These are phyloP conservation scores for Miniopterus natalensis DNA, from an alignment of 2,113 vertebrate species.

Conservation along the genomic window DNA sequence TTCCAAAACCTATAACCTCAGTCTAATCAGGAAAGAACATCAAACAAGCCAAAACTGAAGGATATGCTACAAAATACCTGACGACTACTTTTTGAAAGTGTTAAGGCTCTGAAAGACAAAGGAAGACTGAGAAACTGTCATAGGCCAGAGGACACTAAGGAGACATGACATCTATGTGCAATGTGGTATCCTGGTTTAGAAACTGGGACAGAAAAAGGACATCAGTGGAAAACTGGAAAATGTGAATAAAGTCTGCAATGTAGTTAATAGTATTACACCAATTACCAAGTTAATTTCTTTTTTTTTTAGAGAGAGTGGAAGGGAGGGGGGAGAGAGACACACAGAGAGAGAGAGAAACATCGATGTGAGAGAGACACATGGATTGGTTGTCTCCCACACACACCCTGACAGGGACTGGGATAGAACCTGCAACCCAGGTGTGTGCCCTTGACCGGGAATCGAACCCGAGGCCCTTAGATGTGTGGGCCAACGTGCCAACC, in stretches of 20 bases:
- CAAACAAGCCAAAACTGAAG: background rate
- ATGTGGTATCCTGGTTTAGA: background rate
- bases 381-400: too few relatives aligned
- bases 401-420: too few relatives aligned
- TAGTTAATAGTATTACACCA: background rate
- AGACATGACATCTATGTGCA: background rate
- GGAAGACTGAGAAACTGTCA: background rate
- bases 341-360: too few relatives aligned
- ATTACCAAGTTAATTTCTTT: background rate
- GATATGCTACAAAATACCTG: background rate
- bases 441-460: too few relatives aligned
- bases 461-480: too few relatives aligned
- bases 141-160: background rate
- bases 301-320: too few relatives aligned
- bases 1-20: background rate
- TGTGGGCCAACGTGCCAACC: too few relatives aligned
- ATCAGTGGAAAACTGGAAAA: background rate
- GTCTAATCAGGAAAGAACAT: background rate
- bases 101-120: background rate
- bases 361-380: too few relatives aligned
- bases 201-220: constrained; percentile 30
- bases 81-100: background rate
- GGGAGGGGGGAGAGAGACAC: too few relatives aligned
- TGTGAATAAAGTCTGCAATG: background rate
- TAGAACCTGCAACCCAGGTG: too few relatives aligned